These are phyloP conservation scores for Channallabes apus DNA, from an alignment of 2,797 vertebrate species.

Conservation along the genomic window DNA sequence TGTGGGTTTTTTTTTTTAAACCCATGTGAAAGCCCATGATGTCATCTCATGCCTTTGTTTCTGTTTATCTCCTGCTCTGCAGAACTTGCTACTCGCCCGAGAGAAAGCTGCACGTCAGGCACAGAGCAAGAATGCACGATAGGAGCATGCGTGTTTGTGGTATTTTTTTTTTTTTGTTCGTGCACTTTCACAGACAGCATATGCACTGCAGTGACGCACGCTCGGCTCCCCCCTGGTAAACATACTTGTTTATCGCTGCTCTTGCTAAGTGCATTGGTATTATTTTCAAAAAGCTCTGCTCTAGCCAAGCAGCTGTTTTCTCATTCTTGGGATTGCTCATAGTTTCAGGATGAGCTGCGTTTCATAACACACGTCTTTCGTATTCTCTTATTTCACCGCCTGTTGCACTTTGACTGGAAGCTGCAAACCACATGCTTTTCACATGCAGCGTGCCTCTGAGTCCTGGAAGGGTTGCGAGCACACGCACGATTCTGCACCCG, in stretches of 20 bases:
- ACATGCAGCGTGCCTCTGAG: slow-evolving; percentile 4
- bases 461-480: background rate
- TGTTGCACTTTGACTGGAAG: slow-evolving; percentile 10
- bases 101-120: slow-evolving; percentile 9
- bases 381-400: slow-evolving; percentile 27
- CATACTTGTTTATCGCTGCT: slow-evolving; percentile 10
- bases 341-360: slow-evolving; percentile 9
- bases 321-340: slow-evolving; percentile 12
- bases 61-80: background rate
- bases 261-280: background rate
- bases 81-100: background rate
- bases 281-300: background rate
- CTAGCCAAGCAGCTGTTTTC: slow-evolving; percentile 19
- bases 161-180: background rate
- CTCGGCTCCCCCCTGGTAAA: slow-evolving; percentile 5
- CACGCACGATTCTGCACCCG: background rate
- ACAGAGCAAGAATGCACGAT: background rate
- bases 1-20: background rate
- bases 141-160: background rate
- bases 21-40: background rate
- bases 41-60: background rate
- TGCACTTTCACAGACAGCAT: background rate
- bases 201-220: background rate
- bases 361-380: slow-evolving; percentile 21
- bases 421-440: slow-evolving; percentile 27